Percentiles rank a stretch among this genome's conserved stretches.
Evolutionary conservation across 2,797 vertebrate genomes (phyloP).

Genomic region (Microchirus variegatus): DNA sequence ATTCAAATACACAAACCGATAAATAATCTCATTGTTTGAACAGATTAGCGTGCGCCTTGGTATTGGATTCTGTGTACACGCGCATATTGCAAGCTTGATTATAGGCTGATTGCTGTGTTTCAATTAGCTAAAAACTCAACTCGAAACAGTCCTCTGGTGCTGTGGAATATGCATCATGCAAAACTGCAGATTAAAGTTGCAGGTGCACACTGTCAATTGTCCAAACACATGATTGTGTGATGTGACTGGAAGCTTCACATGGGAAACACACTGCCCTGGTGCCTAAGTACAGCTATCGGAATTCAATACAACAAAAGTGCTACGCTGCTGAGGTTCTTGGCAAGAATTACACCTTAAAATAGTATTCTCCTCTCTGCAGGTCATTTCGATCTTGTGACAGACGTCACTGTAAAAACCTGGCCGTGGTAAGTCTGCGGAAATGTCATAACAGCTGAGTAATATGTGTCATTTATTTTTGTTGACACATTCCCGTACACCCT

Average conservation of each 20-base stretch:
- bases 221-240: background rate
- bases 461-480: no score
- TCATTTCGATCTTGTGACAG: no score
- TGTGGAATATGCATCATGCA: background rate
- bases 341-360: background rate
- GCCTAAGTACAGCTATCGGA: slow-evolving; percentile 4
- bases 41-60: slow-evolving; percentile 23
- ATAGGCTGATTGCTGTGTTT: slow-evolving; percentile 24
- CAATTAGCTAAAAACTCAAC: slow-evolving; percentile 18
- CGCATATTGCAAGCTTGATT: slow-evolving; percentile 26
- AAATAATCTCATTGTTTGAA: slow-evolving; percentile 27
- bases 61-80: slow-evolving; percentile 21
- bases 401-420: no score
- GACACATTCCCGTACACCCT: no score
- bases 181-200: no score
- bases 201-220: no score
- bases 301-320: slow-evolving; percentile 8
- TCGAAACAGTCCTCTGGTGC: slow-evolving; percentile 9
- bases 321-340: background rate
- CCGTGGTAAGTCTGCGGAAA: no score
- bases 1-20: slow-evolving; percentile 33
- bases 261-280: background rate
- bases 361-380: background rate
- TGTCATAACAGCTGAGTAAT: no score
- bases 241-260: background rate